Percentiles rank a stretch among this genome's conserved stretches.
Evolutionary conservation across 2,888 invertebrate species (phyloP).

Genomic region (Leucania comma): DNA sequence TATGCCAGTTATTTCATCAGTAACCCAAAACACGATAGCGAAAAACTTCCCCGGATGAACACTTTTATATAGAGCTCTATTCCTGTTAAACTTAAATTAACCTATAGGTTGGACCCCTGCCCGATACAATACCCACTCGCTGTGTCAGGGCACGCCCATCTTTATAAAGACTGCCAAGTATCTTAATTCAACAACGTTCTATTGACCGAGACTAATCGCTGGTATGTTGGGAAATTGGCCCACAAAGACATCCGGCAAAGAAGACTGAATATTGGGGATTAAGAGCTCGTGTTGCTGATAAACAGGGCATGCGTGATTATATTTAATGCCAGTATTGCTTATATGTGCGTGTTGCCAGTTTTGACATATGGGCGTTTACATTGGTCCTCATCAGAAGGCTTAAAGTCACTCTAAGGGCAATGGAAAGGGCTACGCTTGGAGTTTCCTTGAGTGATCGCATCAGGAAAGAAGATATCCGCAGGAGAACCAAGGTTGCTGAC

Average conservation of each 20-base stretch:
- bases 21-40: too few species aligned
- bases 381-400: too few species aligned
- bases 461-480: too few species aligned
- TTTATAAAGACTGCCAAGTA: slow-evolving; percentile 34
- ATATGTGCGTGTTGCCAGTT: too few species aligned
- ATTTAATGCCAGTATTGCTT: neutral
- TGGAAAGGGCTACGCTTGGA: too few species aligned
- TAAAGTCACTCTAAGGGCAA: too few species aligned
- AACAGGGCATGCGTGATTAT: neutral
- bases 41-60: neutral
- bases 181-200: slow-evolving; percentile 17
- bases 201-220: slow-evolving; percentile 30
- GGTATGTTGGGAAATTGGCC: slow-evolving; percentile 4
- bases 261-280: slow-evolving; percentile 11
- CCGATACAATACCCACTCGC: slow-evolving; percentile 19
- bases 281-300: neutral
- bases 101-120: slow-evolving; percentile 33
- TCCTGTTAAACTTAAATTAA: slow-evolving; percentile 20
- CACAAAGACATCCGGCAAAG: neutral
- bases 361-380: too few species aligned
- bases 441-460: too few species aligned
- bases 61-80: neutral
- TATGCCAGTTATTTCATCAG: too few species aligned
- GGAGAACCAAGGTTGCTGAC: too few species aligned
- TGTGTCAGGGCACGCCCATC: slow-evolving; percentile 12